Evolutionary conservation across 2,888 invertebrate genomes (phyloP), one percentile per base, ranked within the genome.

Genomic region (Limnephilus auricula): DNA sequence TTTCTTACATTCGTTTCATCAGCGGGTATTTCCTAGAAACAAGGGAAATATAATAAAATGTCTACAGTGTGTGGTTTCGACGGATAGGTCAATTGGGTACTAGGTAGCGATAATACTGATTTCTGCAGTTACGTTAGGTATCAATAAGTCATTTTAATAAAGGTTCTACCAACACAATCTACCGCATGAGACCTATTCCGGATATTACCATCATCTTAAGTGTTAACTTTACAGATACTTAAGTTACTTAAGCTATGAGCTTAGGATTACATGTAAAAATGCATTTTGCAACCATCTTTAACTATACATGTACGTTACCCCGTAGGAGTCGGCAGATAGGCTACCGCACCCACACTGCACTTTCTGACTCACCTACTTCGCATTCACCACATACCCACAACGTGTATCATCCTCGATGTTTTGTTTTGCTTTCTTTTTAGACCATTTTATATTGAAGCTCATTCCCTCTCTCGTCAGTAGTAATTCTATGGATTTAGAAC

Each of bases 401-500:
- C 65, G 65, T 25, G 65, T 65, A 65, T 65, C 65, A 65, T 65
- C 65, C 65, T 65, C 25, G 65, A 65, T 65, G 65, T 65, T 65
- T 65, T 25, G 65, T 65, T 65, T 65, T 65, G 65, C 65, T 65
- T 65, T 65, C 65, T 65, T 65, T 65, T 65, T 65, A 65, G 65
- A 25, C 65, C 25, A 65, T 65, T 65, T 65, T 25, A n/a, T 5
- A 65, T 65, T 2, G 65, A 9, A 65, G 9, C 25, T 65, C 65
- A 65, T n/a, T 65, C 65, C 65, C 65, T 65, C 65, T 65, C 65
- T 65, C 25, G 9, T 65, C 65, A 65, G 25, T n/a, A 65, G 25
- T 65, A 65, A 65, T 65, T 65, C 65, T 65, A 65, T 65, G 65
- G 65, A 65, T 65, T 65, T 65, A 65, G 65, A 65, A 65, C 65